These are phyloP conservation scores for Trichoplusia ni DNA, from an alignment of 1,140 invertebrate genomes.

Conservation along the genomic window DNA sequence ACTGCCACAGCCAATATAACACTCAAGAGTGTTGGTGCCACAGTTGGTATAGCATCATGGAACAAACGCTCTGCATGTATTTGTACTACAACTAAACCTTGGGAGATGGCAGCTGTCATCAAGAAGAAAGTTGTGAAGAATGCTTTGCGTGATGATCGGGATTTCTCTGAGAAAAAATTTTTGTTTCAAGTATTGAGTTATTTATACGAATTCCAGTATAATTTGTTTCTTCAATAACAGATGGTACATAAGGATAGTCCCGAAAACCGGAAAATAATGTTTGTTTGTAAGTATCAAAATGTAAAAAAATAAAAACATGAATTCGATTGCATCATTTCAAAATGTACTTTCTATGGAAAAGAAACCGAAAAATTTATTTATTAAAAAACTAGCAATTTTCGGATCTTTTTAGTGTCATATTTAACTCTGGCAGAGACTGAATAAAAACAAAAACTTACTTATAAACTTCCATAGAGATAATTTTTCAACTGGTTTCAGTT, in stretches of 20 bases:
- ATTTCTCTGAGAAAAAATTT: slow-evolving; percentile 49
- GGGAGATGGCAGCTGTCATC: slow-evolving; percentile 46
- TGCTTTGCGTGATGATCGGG: slow-evolving; percentile 43
- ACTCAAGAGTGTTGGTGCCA: slow-evolving; percentile 56
- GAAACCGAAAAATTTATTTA: too few species aligned
- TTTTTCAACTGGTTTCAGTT: slow-evolving; percentile 34
- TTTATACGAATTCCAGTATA: too few species aligned
- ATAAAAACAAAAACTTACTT: slow-evolving; percentile 38
- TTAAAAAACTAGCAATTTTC: too few species aligned
- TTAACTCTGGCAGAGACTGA: background rate
- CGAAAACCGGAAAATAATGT: too few species aligned
- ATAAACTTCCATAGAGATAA: slow-evolving; percentile 47
- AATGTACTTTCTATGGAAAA: too few species aligned
- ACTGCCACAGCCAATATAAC: slow-evolving; percentile 51
- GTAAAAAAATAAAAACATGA: too few species aligned
- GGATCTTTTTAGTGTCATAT: too few species aligned
- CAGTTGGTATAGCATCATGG: slow-evolving; percentile 50
- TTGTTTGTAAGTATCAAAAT: too few species aligned
- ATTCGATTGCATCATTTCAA: too few species aligned
- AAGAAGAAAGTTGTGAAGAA: slow-evolving; percentile 38
- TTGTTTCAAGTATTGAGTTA: too few species aligned
- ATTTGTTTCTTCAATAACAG: too few species aligned
- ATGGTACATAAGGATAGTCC: too few species aligned
- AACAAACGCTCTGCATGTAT: slow-evolving; percentile 58
- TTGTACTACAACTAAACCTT: slow-evolving; percentile 53